Percentiles rank a stretch among this genome's conserved stretches.
Evolutionary conservation across 2,113 vertebrate species (phyloP).

Genomic region (Elachura formosa): DNA sequence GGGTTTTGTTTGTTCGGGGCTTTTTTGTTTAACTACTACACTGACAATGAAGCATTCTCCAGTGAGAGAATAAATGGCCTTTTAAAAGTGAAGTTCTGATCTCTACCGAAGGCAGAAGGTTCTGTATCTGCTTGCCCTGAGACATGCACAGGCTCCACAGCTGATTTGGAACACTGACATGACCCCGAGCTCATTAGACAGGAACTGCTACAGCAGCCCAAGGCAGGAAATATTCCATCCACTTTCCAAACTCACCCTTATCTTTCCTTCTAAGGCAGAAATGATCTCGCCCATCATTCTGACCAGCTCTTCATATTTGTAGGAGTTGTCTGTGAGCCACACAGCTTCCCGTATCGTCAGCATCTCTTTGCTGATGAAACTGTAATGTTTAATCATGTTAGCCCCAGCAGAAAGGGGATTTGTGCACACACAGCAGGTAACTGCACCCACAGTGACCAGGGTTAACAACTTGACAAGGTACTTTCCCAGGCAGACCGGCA

Average conservation of each 20-base stretch:
- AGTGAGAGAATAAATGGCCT: not conserved
- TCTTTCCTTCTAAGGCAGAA: constrained; percentile 89
- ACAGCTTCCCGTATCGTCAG: constrained; percentile 95
- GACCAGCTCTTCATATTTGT: constrained; percentile 96
- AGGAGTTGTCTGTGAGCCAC: constrained; percentile 98
- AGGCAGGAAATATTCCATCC: not conserved
- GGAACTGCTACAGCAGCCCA: not conserved
- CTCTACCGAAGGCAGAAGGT: not conserved
- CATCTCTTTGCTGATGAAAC: constrained; percentile 93
- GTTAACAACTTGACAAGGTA: not conserved
- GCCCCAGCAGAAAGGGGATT: not conserved
- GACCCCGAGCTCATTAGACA: not conserved
- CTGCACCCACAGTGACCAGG: not conserved
- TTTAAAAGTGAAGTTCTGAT: not conserved
- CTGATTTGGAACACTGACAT: not conserved
- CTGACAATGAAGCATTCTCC: not conserved
- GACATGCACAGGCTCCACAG: not conserved
- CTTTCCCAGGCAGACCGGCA: not conserved
- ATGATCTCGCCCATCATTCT: constrained; percentile 98
- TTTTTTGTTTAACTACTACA: not conserved
- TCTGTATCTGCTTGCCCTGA: not conserved
- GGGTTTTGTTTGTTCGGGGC: not conserved
- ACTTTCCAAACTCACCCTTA: constrained; percentile 78
- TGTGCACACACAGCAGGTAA: not conserved
- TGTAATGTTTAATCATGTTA: not conserved